phyloP scores from a whole-genome alignment of 2,888 invertebrate genomes.

The Rotaria socialis region DNA sequence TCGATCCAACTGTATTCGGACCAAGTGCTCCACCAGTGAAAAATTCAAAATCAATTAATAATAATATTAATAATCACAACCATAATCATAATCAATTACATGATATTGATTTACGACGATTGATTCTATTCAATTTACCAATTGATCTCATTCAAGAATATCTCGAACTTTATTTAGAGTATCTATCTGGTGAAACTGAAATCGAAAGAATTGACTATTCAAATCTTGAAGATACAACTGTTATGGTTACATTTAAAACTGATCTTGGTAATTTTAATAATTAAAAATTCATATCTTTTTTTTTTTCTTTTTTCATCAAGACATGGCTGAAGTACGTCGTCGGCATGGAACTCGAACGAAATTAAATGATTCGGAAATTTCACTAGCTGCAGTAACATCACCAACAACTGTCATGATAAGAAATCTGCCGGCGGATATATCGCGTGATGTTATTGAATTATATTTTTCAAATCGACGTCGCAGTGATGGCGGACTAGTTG shows the following conservation, averaged over 20 bases:
- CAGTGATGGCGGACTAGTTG: slow-evolving; percentile 23
- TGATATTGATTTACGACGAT: slow-evolving; percentile 14
- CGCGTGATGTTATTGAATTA: slow-evolving; percentile 27
- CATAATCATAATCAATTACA: too few species aligned
- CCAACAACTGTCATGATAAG: not conserved
- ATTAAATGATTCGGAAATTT: not conserved
- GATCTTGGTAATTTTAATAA: not conserved
- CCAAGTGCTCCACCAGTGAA: not conserved
- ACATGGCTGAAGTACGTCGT: not conserved
- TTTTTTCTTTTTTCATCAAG: not conserved
- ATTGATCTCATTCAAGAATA: slow-evolving; percentile 19
- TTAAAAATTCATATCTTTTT: not conserved
- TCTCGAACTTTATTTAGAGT: slow-evolving; percentile 10
- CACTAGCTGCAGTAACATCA: not conserved
- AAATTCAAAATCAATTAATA: not conserved
- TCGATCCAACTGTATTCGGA: not conserved
- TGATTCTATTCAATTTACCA: slow-evolving; percentile 28
- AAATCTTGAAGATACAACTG: slow-evolving; percentile 12
- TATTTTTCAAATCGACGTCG: slow-evolving; percentile 30
- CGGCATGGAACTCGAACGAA: slow-evolving; percentile 5
- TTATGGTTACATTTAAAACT: slow-evolving; percentile 23
- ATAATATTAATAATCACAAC: not conserved
- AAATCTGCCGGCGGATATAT: not conserved
- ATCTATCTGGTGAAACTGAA: slow-evolving; percentile 24
- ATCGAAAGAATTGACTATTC: slow-evolving; percentile 32